Percentiles rank a stretch among this genome's conserved stretches.
Evolutionary conservation across 2,888 invertebrate genomes (phyloP).

Genomic region (Leptopilina drosophilae): DNA sequence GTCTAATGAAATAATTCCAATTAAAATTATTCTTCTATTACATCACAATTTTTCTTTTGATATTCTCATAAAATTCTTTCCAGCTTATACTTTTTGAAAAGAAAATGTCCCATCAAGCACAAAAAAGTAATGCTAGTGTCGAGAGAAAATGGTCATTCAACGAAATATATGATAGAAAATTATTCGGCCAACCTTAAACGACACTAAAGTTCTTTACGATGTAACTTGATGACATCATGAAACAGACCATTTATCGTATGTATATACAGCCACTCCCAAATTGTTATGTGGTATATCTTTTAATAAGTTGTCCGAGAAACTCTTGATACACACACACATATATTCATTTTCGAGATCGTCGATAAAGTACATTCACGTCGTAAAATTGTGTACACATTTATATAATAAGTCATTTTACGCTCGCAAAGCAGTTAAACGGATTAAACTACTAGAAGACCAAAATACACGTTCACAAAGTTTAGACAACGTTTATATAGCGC

Average conservation of each 20-base stretch:
- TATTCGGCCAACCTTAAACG: slow-evolving; percentile 5
- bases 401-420: slow-evolving; percentile 1
- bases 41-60: no score
- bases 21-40: no score
- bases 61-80: no score
- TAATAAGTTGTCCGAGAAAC: slow-evolving; percentile 24
- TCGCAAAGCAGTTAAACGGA: slow-evolving; percentile 20
- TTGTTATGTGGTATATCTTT: slow-evolving; percentile 12
- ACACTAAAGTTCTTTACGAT: slow-evolving; percentile 20
- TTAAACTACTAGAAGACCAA: slow-evolving; percentile 12
- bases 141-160: neutral
- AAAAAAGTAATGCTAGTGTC: neutral
- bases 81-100: no score
- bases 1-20: no score
- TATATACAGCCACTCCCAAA: slow-evolving; percentile 8
- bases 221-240: slow-evolving; percentile 16
- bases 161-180: neutral
- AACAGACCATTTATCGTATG: neutral
- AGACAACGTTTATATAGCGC: neutral
- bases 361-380: slow-evolving; percentile 30
- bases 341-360: neutral
- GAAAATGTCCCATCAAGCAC: no score
- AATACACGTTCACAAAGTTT: neutral
- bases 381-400: slow-evolving; percentile 1
- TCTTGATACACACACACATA: neutral